Conservation (phyloP, 1,140 invertebrate species). For the Phocides pigmalion region DNA sequence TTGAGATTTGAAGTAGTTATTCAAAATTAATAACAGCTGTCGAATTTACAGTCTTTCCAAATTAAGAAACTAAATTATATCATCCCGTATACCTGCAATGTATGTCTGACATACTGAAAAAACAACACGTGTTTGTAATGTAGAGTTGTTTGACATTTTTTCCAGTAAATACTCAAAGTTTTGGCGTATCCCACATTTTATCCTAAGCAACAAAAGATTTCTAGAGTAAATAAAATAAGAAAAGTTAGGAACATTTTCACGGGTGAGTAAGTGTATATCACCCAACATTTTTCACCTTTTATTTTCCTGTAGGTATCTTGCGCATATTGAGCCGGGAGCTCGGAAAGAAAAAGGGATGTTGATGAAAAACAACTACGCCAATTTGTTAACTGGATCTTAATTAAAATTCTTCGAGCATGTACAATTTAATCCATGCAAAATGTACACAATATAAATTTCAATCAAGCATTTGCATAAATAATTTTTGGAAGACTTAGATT, state of each 20-base stretch:
- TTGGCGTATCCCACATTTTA: not conserved
- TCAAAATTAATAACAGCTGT: too few species aligned
- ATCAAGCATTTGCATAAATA: too few species aligned
- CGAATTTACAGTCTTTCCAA: too few species aligned
- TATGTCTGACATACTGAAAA: not conserved
- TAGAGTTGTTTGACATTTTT: slow-evolving; percentile 9
- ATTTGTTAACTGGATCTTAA: not conserved
- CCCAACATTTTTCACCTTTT: slow-evolving; percentile 15
- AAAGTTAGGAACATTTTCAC: slow-evolving; percentile 16
- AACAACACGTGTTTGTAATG: slow-evolving; percentile 1
- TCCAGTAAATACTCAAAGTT: slow-evolving; percentile 1
- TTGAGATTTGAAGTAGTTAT: too few species aligned
- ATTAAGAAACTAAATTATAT: not conserved
- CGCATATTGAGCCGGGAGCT: not conserved
- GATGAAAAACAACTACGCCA: not conserved
- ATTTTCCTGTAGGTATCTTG: slow-evolving; percentile 17
- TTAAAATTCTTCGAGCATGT: not conserved
- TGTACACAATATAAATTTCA: too few species aligned
- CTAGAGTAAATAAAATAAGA: slow-evolving; percentile 18
- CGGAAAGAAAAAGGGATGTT: not conserved
- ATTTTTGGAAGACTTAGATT: too few species aligned
- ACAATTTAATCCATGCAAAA: too few species aligned
- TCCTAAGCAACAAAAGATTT: slow-evolving; percentile 16
- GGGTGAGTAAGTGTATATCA: slow-evolving; percentile 1
- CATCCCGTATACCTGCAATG: too few species aligned